phyloP scores from a whole-genome alignment of 2,797 vertebrate genomes.

The Ctenosaura bakeri region DNA sequence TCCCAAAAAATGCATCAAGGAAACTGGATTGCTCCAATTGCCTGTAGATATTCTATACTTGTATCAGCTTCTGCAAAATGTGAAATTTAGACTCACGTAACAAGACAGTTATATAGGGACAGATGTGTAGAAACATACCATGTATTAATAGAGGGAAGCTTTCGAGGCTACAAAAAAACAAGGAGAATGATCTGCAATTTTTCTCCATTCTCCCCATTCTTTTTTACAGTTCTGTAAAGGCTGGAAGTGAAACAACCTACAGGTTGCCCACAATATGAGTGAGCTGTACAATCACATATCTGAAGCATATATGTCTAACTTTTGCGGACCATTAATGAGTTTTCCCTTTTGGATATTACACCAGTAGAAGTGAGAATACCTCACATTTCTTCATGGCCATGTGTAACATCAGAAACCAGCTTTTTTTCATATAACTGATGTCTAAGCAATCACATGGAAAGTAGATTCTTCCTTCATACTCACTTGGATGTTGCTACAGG shows the following conservation, averaged over 20 bases:
- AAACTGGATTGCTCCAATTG: background rate
- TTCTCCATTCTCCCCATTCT: background rate
- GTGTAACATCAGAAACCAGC: background rate
- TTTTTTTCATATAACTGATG: background rate
- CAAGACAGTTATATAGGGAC: background rate
- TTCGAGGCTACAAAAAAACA: background rate
- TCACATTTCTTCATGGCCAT: background rate
- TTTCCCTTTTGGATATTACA: constrained; percentile 1
- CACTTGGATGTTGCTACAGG: background rate
- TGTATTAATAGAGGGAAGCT: background rate
- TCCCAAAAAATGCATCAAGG: background rate
- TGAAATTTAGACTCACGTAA: background rate
- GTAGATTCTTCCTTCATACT: constrained; percentile 1
- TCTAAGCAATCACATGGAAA: background rate
- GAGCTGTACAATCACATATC: background rate
- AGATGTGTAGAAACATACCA: background rate
- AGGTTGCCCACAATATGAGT: background rate
- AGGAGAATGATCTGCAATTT: background rate
- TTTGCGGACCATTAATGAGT: background rate
- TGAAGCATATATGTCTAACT: background rate
- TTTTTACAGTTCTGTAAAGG: background rate
- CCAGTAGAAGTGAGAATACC: background rate
- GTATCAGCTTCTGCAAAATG: background rate
- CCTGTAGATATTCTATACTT: background rate
- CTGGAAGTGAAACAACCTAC: background rate